These are phyloP conservation scores for Coturnix japonica DNA, from an alignment of 2,113 vertebrate species.

Conservation along the genomic window DNA sequence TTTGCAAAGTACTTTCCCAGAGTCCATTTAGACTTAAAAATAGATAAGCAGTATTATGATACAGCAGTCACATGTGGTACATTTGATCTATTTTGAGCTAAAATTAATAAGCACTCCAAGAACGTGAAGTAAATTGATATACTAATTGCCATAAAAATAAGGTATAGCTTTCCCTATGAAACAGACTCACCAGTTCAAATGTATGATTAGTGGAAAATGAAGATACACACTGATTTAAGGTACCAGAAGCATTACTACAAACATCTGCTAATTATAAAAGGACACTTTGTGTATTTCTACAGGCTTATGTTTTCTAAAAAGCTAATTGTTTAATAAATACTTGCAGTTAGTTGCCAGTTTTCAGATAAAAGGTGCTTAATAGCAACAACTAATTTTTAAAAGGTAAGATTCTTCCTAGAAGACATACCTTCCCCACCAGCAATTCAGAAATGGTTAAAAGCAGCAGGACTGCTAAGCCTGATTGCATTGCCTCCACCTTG, in stretches of 20 bases:
- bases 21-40: constrained; percentile 72
- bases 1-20: constrained; percentile 67
- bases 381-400: neutral
- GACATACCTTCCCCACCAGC: neutral
- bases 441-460: constrained; percentile 48
- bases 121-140: constrained; percentile 66
- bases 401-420: neutral
- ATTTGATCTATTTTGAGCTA: constrained; percentile 69
- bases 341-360: neutral
- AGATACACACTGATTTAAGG: neutral
- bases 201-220: neutral
- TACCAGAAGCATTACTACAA: neutral
- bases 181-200: neutral
- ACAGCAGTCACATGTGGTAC: constrained; percentile 67
- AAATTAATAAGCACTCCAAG: constrained; percentile 68
- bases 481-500: constrained; percentile 30
- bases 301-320: neutral
- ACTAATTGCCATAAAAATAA: constrained; percentile 65
- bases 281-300: neutral
- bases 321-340: neutral
- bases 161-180: constrained; percentile 30
- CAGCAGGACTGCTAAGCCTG: neutral
- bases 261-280: neutral
- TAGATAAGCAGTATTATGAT: constrained; percentile 68
- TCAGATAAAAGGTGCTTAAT: neutral